Base-by-base conservation (phyloP, 2,797 vertebrate genomes). In the Rousettus madagascariensis region DNA sequence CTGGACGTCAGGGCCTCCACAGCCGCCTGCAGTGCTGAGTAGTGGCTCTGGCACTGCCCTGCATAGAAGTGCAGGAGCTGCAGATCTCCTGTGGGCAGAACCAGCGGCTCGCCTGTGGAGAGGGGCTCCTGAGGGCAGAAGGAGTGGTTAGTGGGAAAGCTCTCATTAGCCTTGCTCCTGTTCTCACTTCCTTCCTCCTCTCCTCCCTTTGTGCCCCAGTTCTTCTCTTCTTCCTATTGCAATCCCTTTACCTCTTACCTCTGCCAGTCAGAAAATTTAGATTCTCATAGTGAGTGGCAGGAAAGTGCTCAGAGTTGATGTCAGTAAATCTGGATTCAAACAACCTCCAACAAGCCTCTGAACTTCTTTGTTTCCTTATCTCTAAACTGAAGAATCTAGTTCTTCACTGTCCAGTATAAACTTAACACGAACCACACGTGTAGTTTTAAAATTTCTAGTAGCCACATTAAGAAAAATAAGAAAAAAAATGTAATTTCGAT, bases 1-100 rank as follows among this genome's bases (percentile, higher is more conserved):
- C 99, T 99, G 98, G 98, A 98, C 95, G 98, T 98, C 74, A 99
- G 99, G 51, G 99, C 98, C 0, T 99, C 99, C 51, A 99, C 99
- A 41, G 99, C 99, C 0, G 98, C 98, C 0, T 98, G 99, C 88
- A 99, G 98, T 33, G 99, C 99, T 36, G 99, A 98, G 49, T 99
- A 99, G 96, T 99, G 99, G 59, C 98, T 98, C 38, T 99, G 98
- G 97, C 99, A 99, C 97, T 99, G 99, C 24, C 99, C 99, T 1
- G 99, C 99, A 51, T 99, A 99, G 96, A 99, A 99, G 46, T 99
- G 99, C 69, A 99, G 98, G 90, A 99, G 98, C 98, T 99, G 99
- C 0, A 98, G 99, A 95, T 99, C 99, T 96, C 99, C 99, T 12
- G 98, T 11, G 98, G 99, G 86, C 98, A 98, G 84, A 98, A 98